Conservation (phyloP, 2,113 vertebrate species). For the Daphoenositta chrysoptera region DNA sequence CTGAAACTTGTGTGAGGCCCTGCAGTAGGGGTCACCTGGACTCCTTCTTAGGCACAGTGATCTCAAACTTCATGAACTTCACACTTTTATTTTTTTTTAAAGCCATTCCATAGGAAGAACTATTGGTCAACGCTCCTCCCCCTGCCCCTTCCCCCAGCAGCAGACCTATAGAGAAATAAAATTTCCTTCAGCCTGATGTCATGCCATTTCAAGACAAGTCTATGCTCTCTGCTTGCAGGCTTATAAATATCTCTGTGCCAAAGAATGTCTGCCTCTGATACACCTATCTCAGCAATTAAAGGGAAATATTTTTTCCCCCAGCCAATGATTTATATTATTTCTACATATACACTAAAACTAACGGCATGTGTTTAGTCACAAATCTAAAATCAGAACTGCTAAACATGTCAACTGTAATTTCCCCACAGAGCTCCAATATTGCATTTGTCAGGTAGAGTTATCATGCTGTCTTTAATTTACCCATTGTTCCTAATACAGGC, state of each 20-base stretch:
- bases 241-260: not conserved
- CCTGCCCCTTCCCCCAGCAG: not conserved
- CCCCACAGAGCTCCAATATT: not conserved
- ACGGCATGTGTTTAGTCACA: not conserved
- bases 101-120: not conserved
- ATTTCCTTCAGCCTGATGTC: not conserved
- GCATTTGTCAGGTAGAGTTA: not conserved
- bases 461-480: not conserved
- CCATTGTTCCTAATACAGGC: not conserved
- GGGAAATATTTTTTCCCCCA: not conserved
- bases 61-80: not conserved
- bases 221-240: not conserved
- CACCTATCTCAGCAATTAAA: not conserved
- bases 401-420: not conserved
- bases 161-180: not conserved
- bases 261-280: not conserved
- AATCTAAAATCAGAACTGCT: not conserved
- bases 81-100: not conserved
- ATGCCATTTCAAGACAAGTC: not conserved
- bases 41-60: not conserved
- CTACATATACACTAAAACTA: not conserved
- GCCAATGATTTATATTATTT: not conserved
- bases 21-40: not conserved
- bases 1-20: not conserved
- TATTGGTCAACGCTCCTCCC: not conserved